Evolutionary conservation across 2,888 invertebrate genomes (phyloP), one percentile per base, ranked within the genome.

Genomic region (Drosophila crucigera): DNA sequence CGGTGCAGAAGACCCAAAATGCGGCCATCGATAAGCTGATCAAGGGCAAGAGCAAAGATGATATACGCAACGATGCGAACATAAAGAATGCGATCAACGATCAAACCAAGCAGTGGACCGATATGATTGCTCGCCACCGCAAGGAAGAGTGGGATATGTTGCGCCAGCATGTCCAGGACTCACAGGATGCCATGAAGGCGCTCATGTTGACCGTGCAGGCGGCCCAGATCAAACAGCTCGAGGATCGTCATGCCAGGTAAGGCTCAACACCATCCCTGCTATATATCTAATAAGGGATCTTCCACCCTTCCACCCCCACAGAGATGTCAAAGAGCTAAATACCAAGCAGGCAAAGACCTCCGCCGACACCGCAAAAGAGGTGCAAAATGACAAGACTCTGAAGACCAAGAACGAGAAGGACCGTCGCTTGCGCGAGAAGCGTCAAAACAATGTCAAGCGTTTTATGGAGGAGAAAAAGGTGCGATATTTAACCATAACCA

Each of bases 371-470:
- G 97, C 97, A 92, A 98, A 98, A 94, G 98, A 98, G 92, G 98
- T 99, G 54, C 96, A 97, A 92, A 97, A 97, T 93, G 99, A 99
- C 93, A 99, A 99, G 94, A 97, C 97, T 0, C 95, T 99, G 67
- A 97, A 99, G 94, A 99, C 99, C 68, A 98, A 99, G 91, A 98
- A 98, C 73, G 99, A 99, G 93, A 97, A 98, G 90, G 99, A 99
- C 92, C 95, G 99, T 52, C 95, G 99, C 53, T 95, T 99, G 67
- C 95, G 97, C 35, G 98, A 99, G 94, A 98, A 99, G 93, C 98
- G 99, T 91, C 98, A 99, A 92, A 99, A 99, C 93, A 99, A 99
- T 93, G 98, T 98, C 63, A 99, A 99, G 94, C 97, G 98, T 91
- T 99, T 99, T 92, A 96, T 99, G 95, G 99, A 99, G 84, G 99